A percentile compares a stretch with the other conserved stretches of the same genome.
phyloP scores from a whole-genome alignment of 2,113 vertebrate genomes.

The Ornithorhynchus anatinus region DNA sequence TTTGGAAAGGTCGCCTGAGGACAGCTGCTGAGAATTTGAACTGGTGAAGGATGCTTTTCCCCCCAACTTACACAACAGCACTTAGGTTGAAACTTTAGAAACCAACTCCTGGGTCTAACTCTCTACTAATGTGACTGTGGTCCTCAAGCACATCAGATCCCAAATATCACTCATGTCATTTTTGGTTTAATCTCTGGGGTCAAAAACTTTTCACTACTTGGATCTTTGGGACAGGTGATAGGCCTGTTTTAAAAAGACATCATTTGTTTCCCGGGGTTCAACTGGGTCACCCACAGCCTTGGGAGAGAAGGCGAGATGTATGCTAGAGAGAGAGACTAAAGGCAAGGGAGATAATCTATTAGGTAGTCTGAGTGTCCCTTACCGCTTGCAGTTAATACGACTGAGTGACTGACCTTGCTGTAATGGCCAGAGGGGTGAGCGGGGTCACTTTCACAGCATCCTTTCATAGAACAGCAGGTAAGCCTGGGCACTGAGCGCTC shows the following conservation, averaged over 20 bases:
- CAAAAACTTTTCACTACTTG: neutral
- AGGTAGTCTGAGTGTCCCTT: conserved; percentile 65
- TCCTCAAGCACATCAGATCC: neutral
- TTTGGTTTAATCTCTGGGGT: neutral
- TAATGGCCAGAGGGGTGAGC: conserved; percentile 11
- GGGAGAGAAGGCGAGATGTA: conserved; percentile 36
- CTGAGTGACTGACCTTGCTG: conserved; percentile 42
- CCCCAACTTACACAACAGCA: conserved; percentile 12
- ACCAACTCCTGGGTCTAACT: neutral
- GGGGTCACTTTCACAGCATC: conserved; percentile 63
- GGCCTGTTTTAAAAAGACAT: conserved; percentile 24
- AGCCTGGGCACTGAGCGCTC: conserved; percentile 94
- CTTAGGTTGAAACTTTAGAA: neutral
- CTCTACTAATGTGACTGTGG: neutral
- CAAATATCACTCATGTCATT: neutral
- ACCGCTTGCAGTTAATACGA: conserved; percentile 56
- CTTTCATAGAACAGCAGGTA: conserved; percentile 98
- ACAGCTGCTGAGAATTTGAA: neutral
- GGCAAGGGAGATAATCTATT: conserved; percentile 42
- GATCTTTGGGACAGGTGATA: conserved; percentile 7
- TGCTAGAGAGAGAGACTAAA: conserved; percentile 47
- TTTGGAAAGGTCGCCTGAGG: neutral
- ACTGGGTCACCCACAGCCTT: neutral
- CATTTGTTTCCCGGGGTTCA: conserved; percentile 25
- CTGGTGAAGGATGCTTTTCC: too few relatives aligned